phyloP scores from a whole-genome alignment of 2,888 invertebrate species.

The Drosophila neonasuta region DNA sequence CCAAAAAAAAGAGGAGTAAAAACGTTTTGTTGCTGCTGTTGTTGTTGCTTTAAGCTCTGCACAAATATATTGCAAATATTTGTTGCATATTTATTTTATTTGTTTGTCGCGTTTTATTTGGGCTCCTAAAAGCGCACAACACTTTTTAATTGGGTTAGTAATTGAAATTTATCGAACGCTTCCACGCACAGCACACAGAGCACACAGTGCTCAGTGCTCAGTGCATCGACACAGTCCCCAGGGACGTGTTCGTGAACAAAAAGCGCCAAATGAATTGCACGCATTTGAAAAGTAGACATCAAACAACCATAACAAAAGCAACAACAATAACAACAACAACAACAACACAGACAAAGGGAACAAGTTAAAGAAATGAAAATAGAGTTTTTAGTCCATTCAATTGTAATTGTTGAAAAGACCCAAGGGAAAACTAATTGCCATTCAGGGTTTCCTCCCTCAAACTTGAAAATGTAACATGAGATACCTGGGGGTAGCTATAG shows the following conservation, averaged over 20 bases:
- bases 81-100: conserved; percentile 44
- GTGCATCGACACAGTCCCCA: conserved; percentile 35
- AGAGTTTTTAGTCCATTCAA: background rate
- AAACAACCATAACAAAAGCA: conserved; percentile 7
- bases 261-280: conserved; percentile 58
- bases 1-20: conserved; percentile 64
- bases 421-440: background rate
- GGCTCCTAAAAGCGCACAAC: conserved; percentile 72
- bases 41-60: conserved; percentile 50
- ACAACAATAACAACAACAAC: background rate
- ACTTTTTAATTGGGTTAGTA: conserved; percentile 80
- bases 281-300: conserved; percentile 38
- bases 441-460: background rate
- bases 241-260: conserved; percentile 34
- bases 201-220: conserved; percentile 6
- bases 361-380: conserved; percentile 6
- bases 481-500: background rate
- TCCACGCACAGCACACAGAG: conserved; percentile 35
- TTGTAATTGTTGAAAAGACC: conserved; percentile 15
- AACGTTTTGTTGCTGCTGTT: conserved; percentile 25
- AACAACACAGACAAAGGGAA: background rate
- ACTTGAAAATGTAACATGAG: background rate
- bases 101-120: conserved; percentile 54
- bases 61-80: conserved; percentile 65
- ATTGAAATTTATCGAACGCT: conserved; percentile 79